These are phyloP conservation scores for Acanthurus lineatus DNA, from an alignment of 2,797 vertebrate species.

Conservation along the genomic window DNA sequence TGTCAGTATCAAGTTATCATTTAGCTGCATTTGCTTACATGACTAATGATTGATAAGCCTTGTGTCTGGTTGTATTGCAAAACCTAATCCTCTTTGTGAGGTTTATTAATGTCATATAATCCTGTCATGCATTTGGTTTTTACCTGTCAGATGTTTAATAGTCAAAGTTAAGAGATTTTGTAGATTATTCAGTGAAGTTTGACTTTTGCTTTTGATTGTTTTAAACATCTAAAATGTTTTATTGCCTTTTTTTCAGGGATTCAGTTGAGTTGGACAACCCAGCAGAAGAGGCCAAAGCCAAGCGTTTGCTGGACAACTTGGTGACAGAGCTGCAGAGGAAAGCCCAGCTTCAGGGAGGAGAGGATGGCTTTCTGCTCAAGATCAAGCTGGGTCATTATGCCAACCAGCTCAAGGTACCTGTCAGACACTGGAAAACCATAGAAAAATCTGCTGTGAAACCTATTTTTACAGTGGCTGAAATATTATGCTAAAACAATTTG, in stretches of 20 bases:
- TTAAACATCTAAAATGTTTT: background rate
- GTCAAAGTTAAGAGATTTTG: constrained; percentile 2
- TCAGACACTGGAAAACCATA: background rate
- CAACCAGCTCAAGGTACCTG: constrained; percentile 90
- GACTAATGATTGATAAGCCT: background rate
- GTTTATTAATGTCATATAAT: background rate
- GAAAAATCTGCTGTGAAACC: no score
- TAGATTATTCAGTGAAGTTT: background rate
- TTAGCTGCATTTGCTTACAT: no score
- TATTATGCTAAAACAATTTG: background rate
- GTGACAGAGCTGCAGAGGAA: constrained; percentile 91
- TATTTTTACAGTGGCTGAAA: background rate
- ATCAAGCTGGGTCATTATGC: constrained; percentile 96
- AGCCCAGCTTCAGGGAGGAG: constrained; percentile 93
- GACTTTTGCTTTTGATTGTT: background rate
- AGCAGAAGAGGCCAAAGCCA: constrained; percentile 93
- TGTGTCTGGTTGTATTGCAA: background rate
- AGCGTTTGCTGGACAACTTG: constrained; percentile 91
- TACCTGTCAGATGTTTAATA: background rate
- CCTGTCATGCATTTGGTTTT: background rate
- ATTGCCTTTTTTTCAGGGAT: constrained; percentile 85
- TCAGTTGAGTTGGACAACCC: constrained; percentile 95
- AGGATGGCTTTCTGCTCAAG: constrained; percentile 94
- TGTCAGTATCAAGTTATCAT: no score
- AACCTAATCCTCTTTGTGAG: background rate